Evolutionary conservation across 2,888 invertebrate genomes (phyloP), one percentile per base, ranked within the genome.

Genomic region (Agrotis segetum): DNA sequence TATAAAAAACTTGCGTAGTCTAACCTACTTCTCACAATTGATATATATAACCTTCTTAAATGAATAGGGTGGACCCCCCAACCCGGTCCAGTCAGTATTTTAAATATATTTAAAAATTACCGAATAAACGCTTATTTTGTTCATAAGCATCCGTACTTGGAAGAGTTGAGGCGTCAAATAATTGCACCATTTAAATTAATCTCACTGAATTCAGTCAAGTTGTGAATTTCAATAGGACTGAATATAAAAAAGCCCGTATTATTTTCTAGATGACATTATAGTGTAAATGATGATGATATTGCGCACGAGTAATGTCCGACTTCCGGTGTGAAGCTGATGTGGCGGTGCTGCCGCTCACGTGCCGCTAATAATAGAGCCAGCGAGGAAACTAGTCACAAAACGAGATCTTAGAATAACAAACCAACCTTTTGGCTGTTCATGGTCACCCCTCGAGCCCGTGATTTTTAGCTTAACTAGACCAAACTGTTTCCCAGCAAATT

Each of bases 261-360:
- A 24, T 72, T 44, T 50, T 56, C 53, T 3, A 24, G 14, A 14
- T 21, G n/a, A 21, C 49, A 78, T 24, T 67, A 21, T 17, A 77
- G 9, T 44, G 47, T 71, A 53, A 50, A 71, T 60, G 19, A 19
- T 59, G 16, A 73, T 61, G 55, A 46, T 52, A 49, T 29, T 56
- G 19, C 21, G 58, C 34, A 34, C 24, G 68, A 16, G 58, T 58
- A 58, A 62, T 62, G 24, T 16, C n/a, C 44, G 0, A 44, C 47
- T 44, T 75, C 52, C 52, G 58, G 13, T 16, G 17, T 17, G 24
- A 62, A 17, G 40, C 21, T 49, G 40, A 7, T 40, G 40, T 40
- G 11, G 40, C 16, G 46, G 16, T n/a, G 13, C n/a, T 3, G n/a
- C 17, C 2, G 49, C 4, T 13, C 52, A 72, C 62, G 58, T 61